Percentiles rank a stretch among this genome's conserved stretches.
These are phyloP conservation scores for Pseudococcus viburni DNA, from an alignment of 2,888 invertebrate species.

Conservation along the genomic window DNA sequence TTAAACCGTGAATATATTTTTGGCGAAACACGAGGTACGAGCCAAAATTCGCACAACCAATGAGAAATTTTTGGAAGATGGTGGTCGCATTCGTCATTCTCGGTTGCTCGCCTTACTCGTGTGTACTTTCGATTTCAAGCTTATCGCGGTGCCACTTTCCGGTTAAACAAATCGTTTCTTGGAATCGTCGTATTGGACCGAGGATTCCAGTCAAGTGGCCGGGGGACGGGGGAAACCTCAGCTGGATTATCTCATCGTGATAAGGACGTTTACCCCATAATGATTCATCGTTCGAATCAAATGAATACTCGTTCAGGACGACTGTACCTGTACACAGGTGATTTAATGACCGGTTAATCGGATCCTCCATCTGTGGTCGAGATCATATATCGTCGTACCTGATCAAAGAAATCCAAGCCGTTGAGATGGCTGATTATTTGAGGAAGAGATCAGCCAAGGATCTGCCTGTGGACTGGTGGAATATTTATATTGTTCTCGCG, in stretches of 20 bases:
- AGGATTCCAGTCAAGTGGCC: not conserved
- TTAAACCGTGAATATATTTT: conserved; percentile 30
- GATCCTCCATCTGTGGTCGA: not conserved
- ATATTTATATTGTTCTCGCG: too few species aligned
- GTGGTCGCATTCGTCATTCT: not conserved
- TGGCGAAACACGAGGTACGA: conserved; percentile 16
- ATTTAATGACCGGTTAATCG: conserved; percentile 14
- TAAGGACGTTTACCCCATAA: not conserved
- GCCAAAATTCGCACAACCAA: conserved; percentile 25
- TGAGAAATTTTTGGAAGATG: not conserved
- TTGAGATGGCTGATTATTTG: not conserved
- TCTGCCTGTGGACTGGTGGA: not conserved
- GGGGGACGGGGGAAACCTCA: not conserved
- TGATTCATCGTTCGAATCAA: not conserved
- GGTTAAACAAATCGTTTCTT: conserved; percentile 6
- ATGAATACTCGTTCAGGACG: not conserved
- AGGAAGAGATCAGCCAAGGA: not conserved
- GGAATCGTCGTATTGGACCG: not conserved
- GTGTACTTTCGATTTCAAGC: not conserved
- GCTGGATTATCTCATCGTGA: not conserved
- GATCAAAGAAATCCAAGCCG: not conserved
- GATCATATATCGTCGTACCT: not conserved
- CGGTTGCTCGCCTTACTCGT: not conserved
- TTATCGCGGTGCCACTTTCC: not conserved
- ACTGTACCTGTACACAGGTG: not conserved